Percentiles rank a stretch among this genome's conserved stretches.
phyloP scores from a whole-genome alignment of 2,113 vertebrate genomes.

The Astur gentilis region DNA sequence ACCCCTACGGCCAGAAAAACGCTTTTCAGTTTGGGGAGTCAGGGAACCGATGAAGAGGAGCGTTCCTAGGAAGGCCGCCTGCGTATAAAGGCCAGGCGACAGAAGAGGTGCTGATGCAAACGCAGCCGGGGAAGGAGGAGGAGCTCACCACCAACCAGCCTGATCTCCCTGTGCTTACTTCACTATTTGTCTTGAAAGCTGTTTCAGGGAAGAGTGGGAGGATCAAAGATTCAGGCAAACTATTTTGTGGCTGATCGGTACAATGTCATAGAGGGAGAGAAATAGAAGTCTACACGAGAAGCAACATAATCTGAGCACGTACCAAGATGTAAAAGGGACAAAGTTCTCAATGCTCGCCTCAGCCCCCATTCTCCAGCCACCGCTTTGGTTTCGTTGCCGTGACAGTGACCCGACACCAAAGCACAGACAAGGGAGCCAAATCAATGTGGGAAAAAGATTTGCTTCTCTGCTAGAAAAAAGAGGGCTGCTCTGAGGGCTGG shows the following conservation, averaged over 20 bases:
- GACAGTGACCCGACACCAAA: neutral
- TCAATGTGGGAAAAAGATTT: neutral
- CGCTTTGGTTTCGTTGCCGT: neutral
- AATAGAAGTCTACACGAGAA: neutral
- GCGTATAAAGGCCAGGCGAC: neutral
- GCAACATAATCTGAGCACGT: neutral
- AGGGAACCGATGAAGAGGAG: neutral
- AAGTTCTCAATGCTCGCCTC: rapidly evolving
- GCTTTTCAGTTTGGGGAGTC: neutral
- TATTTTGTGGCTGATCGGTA: neutral
- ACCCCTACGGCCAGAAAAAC: neutral
- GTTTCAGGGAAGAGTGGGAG: neutral
- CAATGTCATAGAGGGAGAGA: neutral
- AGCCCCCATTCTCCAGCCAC: neutral
- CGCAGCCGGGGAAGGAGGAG: neutral
- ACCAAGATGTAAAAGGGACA: neutral
- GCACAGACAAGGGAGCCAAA: neutral
- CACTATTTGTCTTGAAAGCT: neutral
- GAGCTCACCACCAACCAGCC: neutral
- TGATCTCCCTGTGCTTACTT: neutral
- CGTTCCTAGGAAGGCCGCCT: neutral
- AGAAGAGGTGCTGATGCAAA: neutral
- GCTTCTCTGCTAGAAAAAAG: neutral
- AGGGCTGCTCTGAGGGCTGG: neutral
- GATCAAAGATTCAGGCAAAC: neutral